Base-by-base conservation (phyloP, 2,888 invertebrate species). In the Cosmorhoe ocellata region DNA sequence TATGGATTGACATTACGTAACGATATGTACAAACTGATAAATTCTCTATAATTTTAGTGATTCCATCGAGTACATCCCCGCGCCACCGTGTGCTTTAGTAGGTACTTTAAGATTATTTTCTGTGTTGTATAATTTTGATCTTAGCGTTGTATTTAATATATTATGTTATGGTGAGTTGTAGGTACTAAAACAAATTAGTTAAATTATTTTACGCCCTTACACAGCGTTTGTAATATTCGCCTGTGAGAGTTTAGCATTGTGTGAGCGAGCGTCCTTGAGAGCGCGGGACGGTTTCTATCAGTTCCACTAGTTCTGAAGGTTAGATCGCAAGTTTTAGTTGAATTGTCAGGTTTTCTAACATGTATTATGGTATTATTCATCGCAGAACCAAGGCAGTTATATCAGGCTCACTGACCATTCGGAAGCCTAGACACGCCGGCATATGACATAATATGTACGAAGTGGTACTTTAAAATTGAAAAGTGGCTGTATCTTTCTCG, bases 61-160 rank as follows among this genome's bases (percentile, higher is more conserved):
- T 44, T 53, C 47, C 40, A 45, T 48, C 28, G 28, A 22, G 33
- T 24, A 34, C 30, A 18, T n/a, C 0, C 38, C 37, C 46, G 61
- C 58, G 32, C 33, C n/a, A n/a, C n/a, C 5, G 6, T 33, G 39
- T 34, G 22, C 39, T 39, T 10, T 12, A 1, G 7, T n/a, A n/a
- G n/a, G n/a, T 37, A 32, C 38, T 13, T 18, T 66, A 62, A 56
- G 60, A 61, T 67, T 63, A 66, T 71, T 63, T 66, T 71, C 64
- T 65, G 70, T 77, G 76, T 81, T 81, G 75, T 79, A 76, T 77
- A 70, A 77, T 80, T 81, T 76, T 65, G 61, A 73, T 71, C 56
- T 69, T 70, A 69, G 64, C 48, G 50, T 64, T 67, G 55, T 62
- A 59, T 60, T 67, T 71, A 66, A 66, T 71, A 67, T 75, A 70